phyloP scores from a whole-genome alignment of 2,888 invertebrate species.

The Diachrysia chrysitis region DNA sequence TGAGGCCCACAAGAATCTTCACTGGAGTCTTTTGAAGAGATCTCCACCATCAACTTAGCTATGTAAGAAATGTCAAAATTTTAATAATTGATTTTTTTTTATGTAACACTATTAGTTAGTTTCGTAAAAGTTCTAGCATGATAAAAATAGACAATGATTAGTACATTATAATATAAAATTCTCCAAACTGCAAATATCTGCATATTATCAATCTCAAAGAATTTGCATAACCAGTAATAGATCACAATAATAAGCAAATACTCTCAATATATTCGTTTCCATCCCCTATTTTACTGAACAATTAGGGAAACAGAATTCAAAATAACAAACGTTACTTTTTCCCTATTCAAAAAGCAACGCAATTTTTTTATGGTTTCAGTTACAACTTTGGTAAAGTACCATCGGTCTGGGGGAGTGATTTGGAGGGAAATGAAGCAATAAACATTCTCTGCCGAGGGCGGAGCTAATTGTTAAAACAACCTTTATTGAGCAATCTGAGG shows the following conservation, averaged over 20 bases:
- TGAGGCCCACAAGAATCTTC: neutral
- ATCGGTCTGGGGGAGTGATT: constrained; percentile 16
- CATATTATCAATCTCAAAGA: neutral
- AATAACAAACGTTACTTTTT: constrained; percentile 20
- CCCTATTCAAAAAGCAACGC: constrained; percentile 6
- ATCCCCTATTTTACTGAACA: neutral
- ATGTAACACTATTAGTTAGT: too few species aligned
- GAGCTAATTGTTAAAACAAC: constrained; percentile 45
- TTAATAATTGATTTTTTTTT: too few species aligned
- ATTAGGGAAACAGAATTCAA: constrained; percentile 2
- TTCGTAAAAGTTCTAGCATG: too few species aligned
- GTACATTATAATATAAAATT: too few species aligned
- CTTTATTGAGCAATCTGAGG: constrained; percentile 32
- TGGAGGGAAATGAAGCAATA: constrained; percentile 20
- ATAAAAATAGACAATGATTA: too few species aligned
- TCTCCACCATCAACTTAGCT: neutral
- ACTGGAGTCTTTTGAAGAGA: neutral
- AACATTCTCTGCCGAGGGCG: constrained; percentile 23
- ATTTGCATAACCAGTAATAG: neutral
- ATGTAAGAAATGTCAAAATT: too few species aligned
- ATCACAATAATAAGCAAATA: constrained; percentile 15
- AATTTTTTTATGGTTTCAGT: constrained; percentile 17
- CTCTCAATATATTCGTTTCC: neutral
- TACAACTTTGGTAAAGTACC: constrained; percentile 6
- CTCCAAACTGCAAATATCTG: too few species aligned